A percentile compares a stretch with the other conserved stretches of the same genome.
Evolutionary conservation across 2,888 invertebrate genomes (phyloP).

Genomic region (Ctena decussata): DNA sequence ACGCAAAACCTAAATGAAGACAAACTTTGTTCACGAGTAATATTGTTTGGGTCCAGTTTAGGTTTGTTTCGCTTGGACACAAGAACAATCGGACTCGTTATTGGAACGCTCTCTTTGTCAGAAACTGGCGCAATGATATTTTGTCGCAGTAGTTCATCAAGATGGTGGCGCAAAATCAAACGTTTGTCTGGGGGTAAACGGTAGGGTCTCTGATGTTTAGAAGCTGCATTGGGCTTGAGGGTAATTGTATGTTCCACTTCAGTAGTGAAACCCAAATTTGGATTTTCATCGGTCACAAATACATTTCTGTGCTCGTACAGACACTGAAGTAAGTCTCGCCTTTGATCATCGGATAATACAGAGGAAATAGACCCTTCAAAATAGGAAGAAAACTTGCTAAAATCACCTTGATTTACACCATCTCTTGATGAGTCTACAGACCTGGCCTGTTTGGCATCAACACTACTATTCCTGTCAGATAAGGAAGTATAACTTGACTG

Average conservation of each 20-base stretch:
- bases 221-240: slow-evolving; percentile 23
- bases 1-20: slow-evolving; percentile 42
- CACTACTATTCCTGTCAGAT: not conserved
- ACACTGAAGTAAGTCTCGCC: not conserved
- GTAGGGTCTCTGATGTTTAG: slow-evolving; percentile 42
- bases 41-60: slow-evolving; percentile 14
- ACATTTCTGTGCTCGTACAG: slow-evolving; percentile 18
- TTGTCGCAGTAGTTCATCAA: slow-evolving; percentile 40
- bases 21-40: slow-evolving; percentile 34
- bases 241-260: slow-evolving; percentile 24
- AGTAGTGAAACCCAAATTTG: slow-evolving; percentile 19
- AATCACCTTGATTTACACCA: not conserved
- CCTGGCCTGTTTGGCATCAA: not conserved
- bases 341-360: not conserved
- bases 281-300: slow-evolving; percentile 24
- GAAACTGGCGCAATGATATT: slow-evolving; percentile 37
- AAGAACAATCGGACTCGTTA: slow-evolving; percentile 39
- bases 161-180: slow-evolving; percentile 28
- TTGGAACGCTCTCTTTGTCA: slow-evolving; percentile 30
- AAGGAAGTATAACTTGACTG: not conserved
- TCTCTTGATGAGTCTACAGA: not conserved
- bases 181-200: slow-evolving; percentile 28
- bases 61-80: slow-evolving; percentile 44
- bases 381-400: not conserved
- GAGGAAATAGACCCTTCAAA: not conserved